Percentiles rank a stretch among this genome's conserved stretches.
Conservation (phyloP, 2,797 vertebrate species). For the Poeciliopsis infans region DNA sequence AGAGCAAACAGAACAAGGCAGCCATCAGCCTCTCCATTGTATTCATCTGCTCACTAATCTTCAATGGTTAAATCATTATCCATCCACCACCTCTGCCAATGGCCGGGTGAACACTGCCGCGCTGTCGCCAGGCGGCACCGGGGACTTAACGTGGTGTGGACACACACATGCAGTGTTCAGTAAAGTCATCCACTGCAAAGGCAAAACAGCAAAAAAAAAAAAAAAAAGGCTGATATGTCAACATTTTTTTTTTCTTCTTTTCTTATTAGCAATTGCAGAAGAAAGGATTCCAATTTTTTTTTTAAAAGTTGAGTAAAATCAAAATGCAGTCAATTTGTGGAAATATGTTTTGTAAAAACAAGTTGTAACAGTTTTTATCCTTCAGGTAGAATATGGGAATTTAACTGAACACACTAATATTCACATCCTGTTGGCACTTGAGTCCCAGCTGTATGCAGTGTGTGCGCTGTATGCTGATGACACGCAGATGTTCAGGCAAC, state of each 20-base stretch:
- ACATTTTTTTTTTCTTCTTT: neutral
- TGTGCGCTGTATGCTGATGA: too few relatives aligned
- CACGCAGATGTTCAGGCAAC: too few relatives aligned
- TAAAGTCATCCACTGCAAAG: neutral
- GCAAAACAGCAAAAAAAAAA: neutral
- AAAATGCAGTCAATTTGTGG: too few relatives aligned
- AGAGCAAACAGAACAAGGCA: slow-evolving; percentile 74
- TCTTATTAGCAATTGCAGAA: neutral
- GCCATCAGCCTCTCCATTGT: slow-evolving; percentile 79
- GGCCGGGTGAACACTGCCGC: slow-evolving; percentile 74
- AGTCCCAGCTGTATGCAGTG: too few relatives aligned
- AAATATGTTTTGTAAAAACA: too few relatives aligned
- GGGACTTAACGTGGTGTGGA: slow-evolving; percentile 53
- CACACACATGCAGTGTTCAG: neutral
- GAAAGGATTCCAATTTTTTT: neutral
- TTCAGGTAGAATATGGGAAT: too few relatives aligned
- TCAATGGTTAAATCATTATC: slow-evolving; percentile 83
- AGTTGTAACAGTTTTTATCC: too few relatives aligned
- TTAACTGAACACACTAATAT: too few relatives aligned
- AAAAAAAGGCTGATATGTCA: neutral
- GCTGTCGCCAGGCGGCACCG: slow-evolving; percentile 51
- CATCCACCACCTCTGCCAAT: slow-evolving; percentile 65
- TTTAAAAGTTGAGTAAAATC: too few relatives aligned
- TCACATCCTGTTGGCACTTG: too few relatives aligned
- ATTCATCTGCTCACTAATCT: slow-evolving; percentile 76